A percentile compares a stretch with the other conserved stretches of the same genome.
Evolutionary conservation across 2,888 invertebrate genomes (phyloP).

Genomic region (Euzetes globulus): DNA sequence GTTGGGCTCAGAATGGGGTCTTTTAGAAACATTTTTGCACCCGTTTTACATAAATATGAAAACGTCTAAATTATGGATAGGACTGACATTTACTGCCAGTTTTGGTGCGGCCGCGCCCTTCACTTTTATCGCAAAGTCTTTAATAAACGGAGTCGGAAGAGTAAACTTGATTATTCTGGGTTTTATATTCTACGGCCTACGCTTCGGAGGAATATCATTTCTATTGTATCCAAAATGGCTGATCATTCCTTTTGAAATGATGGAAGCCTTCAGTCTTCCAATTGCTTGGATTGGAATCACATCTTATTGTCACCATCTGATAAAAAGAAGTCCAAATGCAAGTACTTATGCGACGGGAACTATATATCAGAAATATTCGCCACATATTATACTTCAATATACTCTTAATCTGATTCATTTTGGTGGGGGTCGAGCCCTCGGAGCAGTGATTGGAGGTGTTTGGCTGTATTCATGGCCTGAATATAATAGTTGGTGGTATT

Average conservation of each 20-base stretch:
- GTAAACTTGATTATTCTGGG: slow-evolving; percentile 38
- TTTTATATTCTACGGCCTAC: slow-evolving; percentile 40
- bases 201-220: slow-evolving; percentile 46
- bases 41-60: slow-evolving; percentile 38
- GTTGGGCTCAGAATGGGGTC: slow-evolving; percentile 70
- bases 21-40: slow-evolving; percentile 65
- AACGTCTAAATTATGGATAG: slow-evolving; percentile 37
- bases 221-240: slow-evolving; percentile 37
- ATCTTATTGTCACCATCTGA: slow-evolving; percentile 53
- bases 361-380: slow-evolving; percentile 32
- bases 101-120: slow-evolving; percentile 38
- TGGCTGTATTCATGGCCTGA: slow-evolving; percentile 35
- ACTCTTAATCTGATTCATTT: slow-evolving; percentile 40
- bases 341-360: slow-evolving; percentile 35
- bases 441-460: slow-evolving; percentile 25
- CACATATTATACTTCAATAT: slow-evolving; percentile 40
- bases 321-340: slow-evolving; percentile 36
- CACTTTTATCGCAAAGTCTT: slow-evolving; percentile 38
- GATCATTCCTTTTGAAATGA: slow-evolving; percentile 40
- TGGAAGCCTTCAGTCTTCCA: slow-evolving; percentile 40
- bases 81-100: slow-evolving; percentile 33
- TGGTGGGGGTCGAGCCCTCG: slow-evolving; percentile 38
- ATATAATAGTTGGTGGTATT: slow-evolving; percentile 32
- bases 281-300: slow-evolving; percentile 40
- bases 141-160: slow-evolving; percentile 41